Conservation (phyloP, 2,113 vertebrate species). For the Eurypyga helias region DNA sequence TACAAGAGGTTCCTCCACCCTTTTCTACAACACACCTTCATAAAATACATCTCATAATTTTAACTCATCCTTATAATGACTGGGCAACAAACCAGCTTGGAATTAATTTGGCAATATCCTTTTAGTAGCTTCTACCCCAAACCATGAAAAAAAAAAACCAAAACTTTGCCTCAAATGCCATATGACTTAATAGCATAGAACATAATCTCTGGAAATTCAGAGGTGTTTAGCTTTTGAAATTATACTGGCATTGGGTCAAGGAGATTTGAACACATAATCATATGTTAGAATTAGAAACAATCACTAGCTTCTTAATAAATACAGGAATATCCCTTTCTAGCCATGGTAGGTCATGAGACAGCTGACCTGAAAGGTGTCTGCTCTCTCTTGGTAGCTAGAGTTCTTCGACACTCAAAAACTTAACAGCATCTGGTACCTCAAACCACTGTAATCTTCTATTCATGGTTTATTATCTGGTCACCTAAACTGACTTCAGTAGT, state of each 20-base stretch:
- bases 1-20: not conserved
- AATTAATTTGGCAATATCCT: not conserved
- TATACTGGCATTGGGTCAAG: not conserved
- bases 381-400: not conserved
- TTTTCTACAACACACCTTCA: not conserved
- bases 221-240: constrained; percentile 2
- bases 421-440: not conserved
- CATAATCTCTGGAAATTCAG: not conserved
- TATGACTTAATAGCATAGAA: not conserved
- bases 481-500: not conserved
- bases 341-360: not conserved
- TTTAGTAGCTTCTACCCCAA: not conserved
- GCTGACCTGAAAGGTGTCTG: not conserved
- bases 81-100: not conserved
- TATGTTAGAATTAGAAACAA: constrained; percentile 2
- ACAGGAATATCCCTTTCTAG: not conserved
- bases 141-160: not conserved
- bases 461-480: not conserved
- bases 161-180: not conserved
- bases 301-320: constrained; percentile 30
- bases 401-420: not conserved
- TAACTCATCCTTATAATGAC: not conserved
- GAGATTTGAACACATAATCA: not conserved
- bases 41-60: not conserved
- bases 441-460: not conserved